phyloP scores from a whole-genome alignment of 2,888 invertebrate genomes.

The Eupsilia transversa region DNA sequence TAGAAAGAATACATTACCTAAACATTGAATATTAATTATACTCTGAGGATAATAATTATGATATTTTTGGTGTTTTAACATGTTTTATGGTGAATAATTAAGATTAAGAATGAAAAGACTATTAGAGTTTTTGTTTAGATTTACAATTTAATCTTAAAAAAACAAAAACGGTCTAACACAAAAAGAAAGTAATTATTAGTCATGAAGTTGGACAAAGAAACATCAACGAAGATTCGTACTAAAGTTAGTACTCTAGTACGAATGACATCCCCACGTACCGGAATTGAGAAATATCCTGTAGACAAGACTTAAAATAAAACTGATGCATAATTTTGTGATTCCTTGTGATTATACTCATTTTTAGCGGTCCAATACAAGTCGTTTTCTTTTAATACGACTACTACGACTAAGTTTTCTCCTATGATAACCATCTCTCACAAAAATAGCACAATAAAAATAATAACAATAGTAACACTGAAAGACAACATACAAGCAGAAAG shows the following conservation, averaged over 20 bases:
- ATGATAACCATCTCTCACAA: not conserved
- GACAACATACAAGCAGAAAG: not conserved
- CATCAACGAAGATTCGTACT: not conserved
- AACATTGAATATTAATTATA: not conserved
- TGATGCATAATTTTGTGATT: not conserved
- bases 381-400: not conserved
- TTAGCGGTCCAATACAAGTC: not conserved
- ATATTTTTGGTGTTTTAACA: not conserved
- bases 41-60: not conserved
- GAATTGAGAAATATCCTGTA: not conserved
- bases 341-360: not conserved
- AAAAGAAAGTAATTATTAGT: not conserved
- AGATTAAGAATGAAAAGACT: not conserved
- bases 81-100: not conserved
- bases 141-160: not conserved
- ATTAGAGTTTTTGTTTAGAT: not conserved
- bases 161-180: not conserved
- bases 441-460: not conserved
- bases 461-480: not conserved
- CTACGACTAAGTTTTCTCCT: not conserved
- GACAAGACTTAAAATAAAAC: not conserved
- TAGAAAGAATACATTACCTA: not conserved
- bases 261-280: slow-evolving; percentile 6
- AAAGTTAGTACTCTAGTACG: not conserved
- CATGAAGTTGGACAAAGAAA: not conserved